phyloP scores from a whole-genome alignment of 2,113 vertebrate genomes.

The Corythoichthys haematopterus region DNA sequence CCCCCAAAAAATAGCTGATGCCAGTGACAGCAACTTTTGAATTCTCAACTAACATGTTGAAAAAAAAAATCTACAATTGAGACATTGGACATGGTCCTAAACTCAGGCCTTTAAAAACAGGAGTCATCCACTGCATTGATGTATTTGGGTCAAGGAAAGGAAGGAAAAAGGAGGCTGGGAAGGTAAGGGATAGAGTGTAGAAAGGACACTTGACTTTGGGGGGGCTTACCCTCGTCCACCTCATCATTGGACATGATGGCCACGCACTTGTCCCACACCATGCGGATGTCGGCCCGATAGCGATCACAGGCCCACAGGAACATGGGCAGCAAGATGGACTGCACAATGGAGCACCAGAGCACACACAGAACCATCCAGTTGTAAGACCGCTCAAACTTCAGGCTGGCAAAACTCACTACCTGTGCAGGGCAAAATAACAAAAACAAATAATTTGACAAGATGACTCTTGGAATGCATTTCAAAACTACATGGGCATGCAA shows the following conservation, averaged over 20 bases:
- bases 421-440: constrained; percentile 36
- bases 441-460: background rate
- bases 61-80: background rate
- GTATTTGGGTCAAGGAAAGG: constrained; percentile 16
- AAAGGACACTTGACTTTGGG: background rate
- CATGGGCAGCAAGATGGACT: constrained; percentile 84
- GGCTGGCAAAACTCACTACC: constrained; percentile 90
- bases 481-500: background rate
- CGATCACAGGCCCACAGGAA: constrained; percentile 91
- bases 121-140: constrained; percentile 17
- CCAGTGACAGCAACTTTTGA: too few relatives aligned
- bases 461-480: background rate
- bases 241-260: constrained; percentile 87
- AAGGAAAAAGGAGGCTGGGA: constrained; percentile 17
- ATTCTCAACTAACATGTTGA: too few relatives aligned
- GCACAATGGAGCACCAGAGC: constrained; percentile 88
- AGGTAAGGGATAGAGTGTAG: constrained; percentile 14
- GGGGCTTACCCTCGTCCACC: constrained; percentile 77
- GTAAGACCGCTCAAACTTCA: constrained; percentile 80
- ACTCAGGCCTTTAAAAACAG: constrained; percentile 17
- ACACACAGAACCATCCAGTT: constrained; percentile 89
- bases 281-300: constrained; percentile 82
- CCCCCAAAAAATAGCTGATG: too few relatives aligned
- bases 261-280: constrained; percentile 87
- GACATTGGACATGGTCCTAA: background rate